Evolutionary conservation across 2,797 vertebrate species (phyloP), one percentile per base, ranked within the genome.

Genomic region (Buphagus erythrorhynchus): DNA sequence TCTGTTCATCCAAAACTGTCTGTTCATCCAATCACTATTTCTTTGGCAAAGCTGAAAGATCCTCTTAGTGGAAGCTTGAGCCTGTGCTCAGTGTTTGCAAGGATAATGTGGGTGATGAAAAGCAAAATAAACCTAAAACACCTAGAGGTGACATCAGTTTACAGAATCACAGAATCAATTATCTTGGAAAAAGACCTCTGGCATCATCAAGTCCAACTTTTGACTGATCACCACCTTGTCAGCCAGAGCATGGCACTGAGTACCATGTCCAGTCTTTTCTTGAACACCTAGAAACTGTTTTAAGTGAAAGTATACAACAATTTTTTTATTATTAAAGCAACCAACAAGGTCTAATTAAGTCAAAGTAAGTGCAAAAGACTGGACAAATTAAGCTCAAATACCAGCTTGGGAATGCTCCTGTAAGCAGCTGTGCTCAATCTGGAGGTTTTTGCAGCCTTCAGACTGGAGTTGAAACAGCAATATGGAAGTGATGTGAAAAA

Each of bases 171-270:
- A 57, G 57, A 40, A 46, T 46, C 33, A 35, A 1, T 65, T 46
- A 7, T 11, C 58, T 77, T 52, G 33, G 13, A 28, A 33, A 33
- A 71, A 52, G 15, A 40, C 33, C 21, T 55, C 28, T 45, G 33
- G 16, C 15, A 31, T 28, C 33, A 38, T 2, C 0, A 0, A 45
- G 15, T 58, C 21, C 33, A 31, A 13, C 24, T 49, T 83, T 28
- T 65, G 43, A 35, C 11, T 36, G 21, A 48, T 75, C 42, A 14
- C 18, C 55, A 42, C 26, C 18, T 75, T 36, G 35, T 42, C 62
- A 62, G 13, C 16, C 28, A 48, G 31, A 74, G 29, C 54, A 17
- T 29, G 25, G 18, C 42, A 4, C 42, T 48, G n/a, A 65, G 14
- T 38, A 19, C 25, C 4, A 1, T 4, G 12, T 35, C 11, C 29